Evolutionary conservation across 1,140 invertebrate genomes (phyloP), one percentile per base, ranked within the genome.

Genomic region (Aradophagus sp.): DNA sequence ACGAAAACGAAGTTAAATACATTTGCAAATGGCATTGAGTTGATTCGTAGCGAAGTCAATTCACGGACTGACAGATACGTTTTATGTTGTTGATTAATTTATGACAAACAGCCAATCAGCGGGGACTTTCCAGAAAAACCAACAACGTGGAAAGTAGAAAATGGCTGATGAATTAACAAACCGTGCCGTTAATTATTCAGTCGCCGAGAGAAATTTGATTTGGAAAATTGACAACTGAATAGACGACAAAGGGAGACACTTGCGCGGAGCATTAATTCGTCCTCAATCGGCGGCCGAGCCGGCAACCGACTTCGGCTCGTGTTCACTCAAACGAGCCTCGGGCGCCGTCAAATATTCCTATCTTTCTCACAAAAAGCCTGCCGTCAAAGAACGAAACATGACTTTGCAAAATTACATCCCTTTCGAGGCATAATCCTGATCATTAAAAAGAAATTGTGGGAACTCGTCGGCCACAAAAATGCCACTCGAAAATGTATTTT

Each of bases 211-310:
- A 61, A 61, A 50, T 50, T 26, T 31, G 29, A 50, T 50, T 50
- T 50, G 38, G 45, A 50, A 50, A 61, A 61, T 59, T 42, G 56
- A 61, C 56, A 61, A 42, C 56, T 61, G 56, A 61, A 61, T 61
- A 42, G 19, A 42, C 19, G 45, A 61, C 45, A 61, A 61, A 61
- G 45, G 56, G 45, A 50, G 38, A 41, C 56, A 50, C 56, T 50
- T 35, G 36, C 19, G 17, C 27, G 29, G 50, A 10, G 45, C 56
- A 42, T 61, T 50, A 35, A 50, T 50, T 61, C 56, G 35, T 50
- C 36, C 35, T 29, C 35, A 20, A 61, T 42, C 35, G 34, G 1
- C 23, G 26, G 5, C 27, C 19, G 12, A 27, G 19, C 19, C 16
- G 34, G 27, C 56, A 42, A 50, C 45, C 42, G 35, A 41, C 45